These are phyloP conservation scores for Dallia pectoralis DNA, from an alignment of 2,797 vertebrate genomes.

Conservation along the genomic window DNA sequence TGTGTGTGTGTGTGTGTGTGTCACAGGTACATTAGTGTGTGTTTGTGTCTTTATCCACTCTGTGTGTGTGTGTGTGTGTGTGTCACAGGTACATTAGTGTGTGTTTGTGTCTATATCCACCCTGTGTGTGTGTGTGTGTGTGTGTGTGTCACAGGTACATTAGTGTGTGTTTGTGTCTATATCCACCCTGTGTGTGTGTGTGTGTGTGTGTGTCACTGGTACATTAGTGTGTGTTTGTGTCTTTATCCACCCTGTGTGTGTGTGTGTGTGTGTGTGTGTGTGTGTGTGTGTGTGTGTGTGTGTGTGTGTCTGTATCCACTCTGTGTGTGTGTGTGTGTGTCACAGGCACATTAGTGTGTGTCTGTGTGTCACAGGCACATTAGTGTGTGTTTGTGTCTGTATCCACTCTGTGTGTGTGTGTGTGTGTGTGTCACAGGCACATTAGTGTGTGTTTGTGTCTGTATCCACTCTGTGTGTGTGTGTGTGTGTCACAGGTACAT, in stretches of 20 bases:
- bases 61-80: background rate
- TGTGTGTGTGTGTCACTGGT: background rate
- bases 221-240: background rate
- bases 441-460: background rate
- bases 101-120: slow-evolving; percentile 2
- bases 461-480: background rate
- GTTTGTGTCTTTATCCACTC: slow-evolving; percentile 1
- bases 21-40: background rate
- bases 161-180: background rate
- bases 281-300: background rate
- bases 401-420: background rate
- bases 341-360: background rate
- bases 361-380: background rate
- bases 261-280: background rate
- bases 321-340: background rate
- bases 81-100: background rate
- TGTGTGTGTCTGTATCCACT: slow-evolving; percentile 6
- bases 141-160: background rate
- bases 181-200: no score
- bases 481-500: background rate
- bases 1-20: background rate
- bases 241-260: background rate
- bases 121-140: no score
- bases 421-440: background rate
- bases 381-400: background rate